Evolutionary conservation across 2,888 invertebrate genomes (phyloP).

Genomic region (Notodonta dromedarius): DNA sequence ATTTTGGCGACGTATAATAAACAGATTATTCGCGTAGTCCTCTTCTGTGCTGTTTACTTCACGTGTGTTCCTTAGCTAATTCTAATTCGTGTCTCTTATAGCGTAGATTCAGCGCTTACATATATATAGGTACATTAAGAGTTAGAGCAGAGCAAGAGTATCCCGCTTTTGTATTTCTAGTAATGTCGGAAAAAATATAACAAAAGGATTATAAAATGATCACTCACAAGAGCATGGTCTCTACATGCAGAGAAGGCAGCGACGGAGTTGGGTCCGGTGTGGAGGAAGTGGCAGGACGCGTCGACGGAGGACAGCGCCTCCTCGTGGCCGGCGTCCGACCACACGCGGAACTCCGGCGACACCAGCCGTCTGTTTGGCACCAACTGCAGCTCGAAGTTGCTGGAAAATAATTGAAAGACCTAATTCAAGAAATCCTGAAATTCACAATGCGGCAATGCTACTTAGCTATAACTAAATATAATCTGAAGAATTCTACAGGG

Average conservation of each 20-base stretch:
- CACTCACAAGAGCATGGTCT: constrained; percentile 85
- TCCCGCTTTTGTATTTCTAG: background rate
- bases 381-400: constrained; percentile 85
- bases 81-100: too few species aligned
- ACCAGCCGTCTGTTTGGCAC: constrained; percentile 86
- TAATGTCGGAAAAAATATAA: background rate
- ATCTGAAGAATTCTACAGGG: too few species aligned
- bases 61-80: too few species aligned
- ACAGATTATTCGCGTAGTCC: too few species aligned
- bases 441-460: too few species aligned
- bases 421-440: background rate
- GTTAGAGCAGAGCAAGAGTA: background rate
- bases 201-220: background rate
- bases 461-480: too few species aligned
- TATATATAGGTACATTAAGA: too few species aligned
- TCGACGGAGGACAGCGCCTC: constrained; percentile 64
- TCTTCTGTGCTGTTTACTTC: too few species aligned
- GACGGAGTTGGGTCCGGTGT: constrained; percentile 81
- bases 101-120: too few species aligned
- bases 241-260: constrained; percentile 89
- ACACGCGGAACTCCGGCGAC: constrained; percentile 85
- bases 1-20: too few species aligned
- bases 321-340: constrained; percentile 74
- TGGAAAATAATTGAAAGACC: constrained; percentile 45
- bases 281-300: constrained; percentile 86